Evolutionary conservation across 2,888 invertebrate genomes (phyloP), one percentile per base, ranked within the genome.

Genomic region (Sthenelais limicola): DNA sequence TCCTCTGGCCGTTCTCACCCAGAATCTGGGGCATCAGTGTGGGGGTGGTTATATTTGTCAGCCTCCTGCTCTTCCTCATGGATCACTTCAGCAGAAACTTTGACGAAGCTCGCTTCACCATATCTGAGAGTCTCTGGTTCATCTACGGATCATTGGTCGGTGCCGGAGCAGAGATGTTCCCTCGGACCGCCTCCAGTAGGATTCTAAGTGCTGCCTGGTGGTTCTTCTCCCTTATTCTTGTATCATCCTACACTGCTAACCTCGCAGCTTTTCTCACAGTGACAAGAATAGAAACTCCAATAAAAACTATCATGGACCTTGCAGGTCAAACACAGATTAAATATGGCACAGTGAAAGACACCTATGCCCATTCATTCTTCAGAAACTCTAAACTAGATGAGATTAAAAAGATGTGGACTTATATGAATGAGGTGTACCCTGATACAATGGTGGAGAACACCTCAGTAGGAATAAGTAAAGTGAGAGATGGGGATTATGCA

Each of bases 181-280:
- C 77, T n/a, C 26, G 77, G 26, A 77, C 75, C 2, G 43, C 67
- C 0, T 76, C 75, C 21, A 85, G 85, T 0, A 78, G 86, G 18
- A 82, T 86, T 32, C 75, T 86, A n/a, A 84, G 84, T 2, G 83
- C 83, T 26, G 82, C 86, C 24, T 85, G 86, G 84, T 86, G 86
- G 85, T 86, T 86, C 74, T 85, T 86, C 75, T 84, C 85, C 0
- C 81, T 86, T 30, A 86, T 86, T 73, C 77, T 86, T 15, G 83
- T 86, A 71, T 86, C 86, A 7, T 86, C 86, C 4, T 86, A 86
- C 74, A 86, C 86, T 24, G 86, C 85, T 33, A 86, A 86, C 73
- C 77, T 86, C 52, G 85, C 86, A 21, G 86, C 86, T 24, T 86
- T 86, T 76, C 79, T 86, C 26, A 85, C 86, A 18, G 85, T 86